phyloP scores from a whole-genome alignment of 2,113 vertebrate genomes.

The Dolichotis patagonum region DNA sequence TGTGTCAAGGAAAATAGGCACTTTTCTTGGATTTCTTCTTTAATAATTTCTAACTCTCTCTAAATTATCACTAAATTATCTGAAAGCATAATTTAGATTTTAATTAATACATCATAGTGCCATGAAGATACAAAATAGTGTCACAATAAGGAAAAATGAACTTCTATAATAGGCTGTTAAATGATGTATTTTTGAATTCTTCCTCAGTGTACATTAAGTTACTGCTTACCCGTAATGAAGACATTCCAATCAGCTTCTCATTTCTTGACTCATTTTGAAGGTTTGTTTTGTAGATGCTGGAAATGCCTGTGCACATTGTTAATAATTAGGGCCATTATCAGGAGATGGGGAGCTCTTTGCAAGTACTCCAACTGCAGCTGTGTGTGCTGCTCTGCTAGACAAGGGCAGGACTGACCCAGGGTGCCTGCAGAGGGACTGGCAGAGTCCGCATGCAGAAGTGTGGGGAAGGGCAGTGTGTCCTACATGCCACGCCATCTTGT shows the following conservation, averaged over 20 bases:
- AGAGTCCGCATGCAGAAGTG: background rate
- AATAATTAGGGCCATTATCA: constrained; percentile 42
- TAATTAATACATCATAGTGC: background rate
- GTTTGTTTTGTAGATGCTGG: background rate
- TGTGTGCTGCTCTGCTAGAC: background rate
- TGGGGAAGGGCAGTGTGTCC: background rate
- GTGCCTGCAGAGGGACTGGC: background rate
- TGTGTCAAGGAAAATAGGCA: background rate
- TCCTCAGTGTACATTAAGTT: background rate
- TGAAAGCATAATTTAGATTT: constrained; percentile 24
- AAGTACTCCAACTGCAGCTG: background rate
- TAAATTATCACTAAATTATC: background rate
- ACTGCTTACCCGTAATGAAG: background rate
- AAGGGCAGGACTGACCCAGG: background rate
- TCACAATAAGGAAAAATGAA: background rate
- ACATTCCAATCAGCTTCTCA: background rate
- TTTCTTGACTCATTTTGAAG: constrained; percentile 23
- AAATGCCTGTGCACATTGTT: background rate
- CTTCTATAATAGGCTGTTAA: background rate
- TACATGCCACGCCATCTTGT: too few species aligned
- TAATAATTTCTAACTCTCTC: background rate
- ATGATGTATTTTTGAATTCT: constrained; percentile 9
- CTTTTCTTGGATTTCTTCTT: background rate
- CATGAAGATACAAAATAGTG: background rate
- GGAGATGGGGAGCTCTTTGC: background rate